A percentile compares a stretch with the other conserved stretches of the same genome.
Evolutionary conservation across 2,888 invertebrate species (phyloP).

Genomic region (Hirtodrosophila confusa): DNA sequence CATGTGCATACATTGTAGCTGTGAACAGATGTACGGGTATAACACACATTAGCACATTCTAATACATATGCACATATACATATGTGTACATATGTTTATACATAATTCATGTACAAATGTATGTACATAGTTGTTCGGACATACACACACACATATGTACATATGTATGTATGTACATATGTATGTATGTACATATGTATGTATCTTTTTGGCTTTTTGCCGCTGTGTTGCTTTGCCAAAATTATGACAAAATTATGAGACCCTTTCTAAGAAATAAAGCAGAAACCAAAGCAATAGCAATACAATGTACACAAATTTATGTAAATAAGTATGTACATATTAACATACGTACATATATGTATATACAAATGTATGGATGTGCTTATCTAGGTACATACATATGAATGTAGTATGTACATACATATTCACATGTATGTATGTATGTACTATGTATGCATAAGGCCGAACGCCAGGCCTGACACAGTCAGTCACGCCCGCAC

Average conservation of each 20-base stretch:
- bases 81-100: background rate
- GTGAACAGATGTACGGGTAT: too few species aligned
- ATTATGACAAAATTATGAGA: slow-evolving; percentile 71
- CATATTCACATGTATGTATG: slow-evolving; percentile 1
- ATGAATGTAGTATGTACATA: background rate
- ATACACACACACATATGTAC: background rate
- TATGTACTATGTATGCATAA: slow-evolving; percentile 23
- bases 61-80: too few species aligned
- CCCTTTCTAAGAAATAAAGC: slow-evolving; percentile 60
- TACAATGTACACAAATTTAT: slow-evolving; percentile 10
- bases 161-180: slow-evolving; percentile 1
- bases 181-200: slow-evolving; percentile 11
- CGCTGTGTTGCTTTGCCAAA: slow-evolving; percentile 61
- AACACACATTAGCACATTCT: background rate
- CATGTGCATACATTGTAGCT: too few species aligned
- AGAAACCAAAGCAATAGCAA: slow-evolving; percentile 42
- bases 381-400: slow-evolving; percentile 13
- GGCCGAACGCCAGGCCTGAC: slow-evolving; percentile 34
- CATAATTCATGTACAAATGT: background rate
- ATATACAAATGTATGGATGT: background rate
- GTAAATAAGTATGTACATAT: slow-evolving; percentile 9
- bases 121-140: too few species aligned
- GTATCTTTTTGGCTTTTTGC: slow-evolving; percentile 57
- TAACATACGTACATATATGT: slow-evolving; percentile 4
- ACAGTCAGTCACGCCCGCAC: slow-evolving; percentile 36